Evolutionary conservation across 2,888 invertebrate species (phyloP), one percentile per base, ranked within the genome.

Genomic region (Drosophila falleni): DNA sequence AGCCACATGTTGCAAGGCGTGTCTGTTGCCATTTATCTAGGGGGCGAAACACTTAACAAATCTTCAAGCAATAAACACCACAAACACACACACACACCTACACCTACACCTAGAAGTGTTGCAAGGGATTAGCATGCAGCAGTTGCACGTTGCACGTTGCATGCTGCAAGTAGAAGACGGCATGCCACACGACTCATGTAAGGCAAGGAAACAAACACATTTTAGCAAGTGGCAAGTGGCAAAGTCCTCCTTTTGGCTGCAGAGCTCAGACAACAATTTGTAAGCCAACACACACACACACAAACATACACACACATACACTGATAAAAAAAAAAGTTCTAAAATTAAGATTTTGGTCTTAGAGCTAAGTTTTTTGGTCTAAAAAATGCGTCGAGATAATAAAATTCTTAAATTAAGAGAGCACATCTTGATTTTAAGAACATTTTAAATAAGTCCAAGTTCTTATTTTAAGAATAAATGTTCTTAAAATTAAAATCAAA

Each of bases 241-340:
- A 65, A 61, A 41, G 68, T 49, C 56, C 33, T 65, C 50, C 66
- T 51, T 29, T 31, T 13, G 37, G 15, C 11, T n/a, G 58, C 37
- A 55, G 61, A 49, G 56, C 76, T 77, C 73, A 68, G 78, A 68
- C 81, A 80, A 74, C 80, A 76, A 80, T 80, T 81, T 81, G 80
- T 75, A 72, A 81, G 73, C 70, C 75, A 65, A 73, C 71, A 80
- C 10, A 46, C 44, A 31, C 51, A 58, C 10, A 29, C 58, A 16
- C 16, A 31, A 31, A 11, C 29, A 31, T 15, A 35, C 51, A 31
- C 4, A 50, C 26, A 26, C 33, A 54, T 29, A 46, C 15, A 13
- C n/a, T 16, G n/a, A n/a, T n/a, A n/a, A n/a, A n/a, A n/a, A n/a
- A n/a, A n/a, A n/a, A n/a, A n/a, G n/a, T n/a, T n/a, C n/a, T n/a